Base-by-base conservation (phyloP, 2,797 vertebrate genomes). In the Malurus leucopterus region DNA sequence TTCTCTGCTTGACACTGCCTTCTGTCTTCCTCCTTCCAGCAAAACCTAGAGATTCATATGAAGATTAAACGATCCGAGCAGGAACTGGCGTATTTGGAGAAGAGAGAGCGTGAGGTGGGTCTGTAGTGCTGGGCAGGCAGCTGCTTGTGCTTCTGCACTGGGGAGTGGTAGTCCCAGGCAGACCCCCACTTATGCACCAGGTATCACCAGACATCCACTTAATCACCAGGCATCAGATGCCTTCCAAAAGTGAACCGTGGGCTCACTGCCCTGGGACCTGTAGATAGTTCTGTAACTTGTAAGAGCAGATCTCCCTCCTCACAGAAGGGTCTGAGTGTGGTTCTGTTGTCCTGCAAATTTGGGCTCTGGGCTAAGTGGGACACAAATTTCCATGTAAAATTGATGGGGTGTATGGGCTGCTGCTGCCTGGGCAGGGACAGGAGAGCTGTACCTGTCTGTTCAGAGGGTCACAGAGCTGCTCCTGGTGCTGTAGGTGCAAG, bases 21-120 rank as follows among this genome's bases (percentile, higher is more conserved):
- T 88, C 54, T 88, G 34, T 83, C 86, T 93, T 84, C 88, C 44
- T 92, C 63, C 78, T 95, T 91, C 78, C 93, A 99, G 99, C 99
- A 99, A 99, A 99, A 99, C 95, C 98, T 99, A 96, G 99, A 99
- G 94, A 99, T 99, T 91, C 99, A 99, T 71, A 97, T 98, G 79
- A 99, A 99, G 97, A 99, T 99, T 92, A 99, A 98, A 95, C 98
- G 96, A 90, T 99, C 99, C 0, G 99, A 99, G 93, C 99, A 98
- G 94, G 99, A 99, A 34, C 96, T 99, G 30, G 99, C 99, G 1
- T 99, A 98, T 51, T 96, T 99, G 92, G 99, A 99, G 96, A 98
- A 98, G 94, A 98, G 98, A 95, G 99, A 99, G 93, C 98, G 98
- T 89, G 98, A 99, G 98, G 99, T 99, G 87, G 65, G 95, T 81